Evolutionary conservation across 2,888 invertebrate species (phyloP), one percentile per base, ranked within the genome.

Genomic region (Portevinia maculata): DNA sequence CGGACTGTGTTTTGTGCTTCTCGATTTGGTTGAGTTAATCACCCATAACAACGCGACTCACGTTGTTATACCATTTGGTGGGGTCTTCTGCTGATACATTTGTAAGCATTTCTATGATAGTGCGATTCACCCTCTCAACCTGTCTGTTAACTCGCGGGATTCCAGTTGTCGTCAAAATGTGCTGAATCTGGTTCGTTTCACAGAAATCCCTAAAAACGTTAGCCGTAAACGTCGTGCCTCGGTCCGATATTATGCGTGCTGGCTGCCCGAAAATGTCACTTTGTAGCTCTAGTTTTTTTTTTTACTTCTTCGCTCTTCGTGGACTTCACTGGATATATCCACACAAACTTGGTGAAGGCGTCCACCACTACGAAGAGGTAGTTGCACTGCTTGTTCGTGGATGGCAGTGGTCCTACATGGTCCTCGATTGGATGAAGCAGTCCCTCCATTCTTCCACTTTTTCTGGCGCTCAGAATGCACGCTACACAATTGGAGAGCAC

Each of bases 141-240:
- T 44, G 59, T 1, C 65, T 62, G 50, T 79, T 74, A 8, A 67
- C 79, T 13, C 73, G 19, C 28, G 79, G 70, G 1, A 70, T 37
- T 0, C 64, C 70, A 0, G 75, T 76, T 0, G 75, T 83, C 24
- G 59, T 55, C 15, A 24, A 4, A 0, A 67, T 15, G 19, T 75
- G 57, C 17, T 74, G 34, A 1, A 78, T 69, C 0, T 30, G 21
- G 9, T 53, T 24, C 9, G 46, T 19, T 1, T 17, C 46, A 24
- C 41, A 73, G 34, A 62, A 84, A 8, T 71, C 53, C 17, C 55
- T 44, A 15, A 84, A 79, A 11, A 15, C 17, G 8, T 83, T 57
- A 9, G 71, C 71, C 4, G 75, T 76, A 19, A 81, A 76, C 4
- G 79, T 73, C 3, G 70, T 13, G 3, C 76, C 76, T 70, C 39